Percentiles rank a stretch among this genome's conserved stretches.
Evolutionary conservation across 2,113 vertebrate genomes (phyloP).

Genomic region (Ramphastos sulfuratus): DNA sequence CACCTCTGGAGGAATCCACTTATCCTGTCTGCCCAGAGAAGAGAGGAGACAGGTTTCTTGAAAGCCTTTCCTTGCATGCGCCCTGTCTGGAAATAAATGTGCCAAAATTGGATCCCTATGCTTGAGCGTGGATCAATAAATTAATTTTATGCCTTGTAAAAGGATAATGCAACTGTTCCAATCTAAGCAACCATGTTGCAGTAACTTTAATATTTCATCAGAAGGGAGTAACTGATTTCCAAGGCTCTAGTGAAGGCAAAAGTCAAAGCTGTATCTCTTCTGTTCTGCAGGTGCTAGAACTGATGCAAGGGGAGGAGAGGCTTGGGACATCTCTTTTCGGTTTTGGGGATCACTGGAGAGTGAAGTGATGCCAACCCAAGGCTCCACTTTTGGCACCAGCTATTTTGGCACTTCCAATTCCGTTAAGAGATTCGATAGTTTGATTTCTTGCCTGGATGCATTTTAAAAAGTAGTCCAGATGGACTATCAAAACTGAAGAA

Average conservation of each 20-base stretch:
- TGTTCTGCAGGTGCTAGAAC: neutral
- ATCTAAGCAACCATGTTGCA: neutral
- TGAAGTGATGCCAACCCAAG: neutral
- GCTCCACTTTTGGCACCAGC: neutral
- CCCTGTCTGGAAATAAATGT: neutral
- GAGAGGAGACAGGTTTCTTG: neutral
- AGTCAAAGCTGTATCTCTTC: neutral
- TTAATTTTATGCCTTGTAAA: neutral
- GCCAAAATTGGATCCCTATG: neutral
- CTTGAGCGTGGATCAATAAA: neutral
- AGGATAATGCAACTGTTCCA: neutral
- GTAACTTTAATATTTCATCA: neutral
- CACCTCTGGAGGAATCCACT: neutral
- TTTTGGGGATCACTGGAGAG: neutral
- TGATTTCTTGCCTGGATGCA: neutral
- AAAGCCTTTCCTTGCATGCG: neutral
- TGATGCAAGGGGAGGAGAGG: accelerated
- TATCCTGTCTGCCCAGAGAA: accelerated
- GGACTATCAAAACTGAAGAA: neutral
- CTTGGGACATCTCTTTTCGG: neutral
- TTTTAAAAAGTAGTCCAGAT: neutral
- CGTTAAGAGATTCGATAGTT: neutral
- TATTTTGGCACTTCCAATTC: neutral
- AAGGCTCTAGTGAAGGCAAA: neutral
- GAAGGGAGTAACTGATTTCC: neutral